Evolutionary conservation across 2,113 vertebrate species (phyloP), one percentile per base, ranked within the genome.

Genomic region (Vidua chalybeata): DNA sequence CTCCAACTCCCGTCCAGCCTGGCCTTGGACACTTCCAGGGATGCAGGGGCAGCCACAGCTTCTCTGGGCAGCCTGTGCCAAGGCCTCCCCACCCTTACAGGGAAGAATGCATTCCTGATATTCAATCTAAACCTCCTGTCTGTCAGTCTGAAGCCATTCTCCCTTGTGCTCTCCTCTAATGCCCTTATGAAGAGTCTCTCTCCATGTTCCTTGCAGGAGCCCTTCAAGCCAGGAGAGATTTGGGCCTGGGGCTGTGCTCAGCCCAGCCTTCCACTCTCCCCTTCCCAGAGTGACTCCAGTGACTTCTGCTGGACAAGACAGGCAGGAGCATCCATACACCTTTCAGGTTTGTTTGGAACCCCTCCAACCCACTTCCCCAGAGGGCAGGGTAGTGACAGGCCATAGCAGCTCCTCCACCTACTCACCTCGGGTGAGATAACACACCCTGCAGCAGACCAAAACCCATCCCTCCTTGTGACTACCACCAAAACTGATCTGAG

Each of bases 1-100:
- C 54, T 75, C 62, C 7, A 7, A 46, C 16, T 54, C 23, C 23
- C 0, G 0, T 75, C n/a, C 39, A 75, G 0, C 24, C 39, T 55
- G 19, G 37, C 11, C n/a, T 18, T 26, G 62, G 15, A 26, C 30
- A 27, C 13, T 55, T 12, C 7, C 24, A 76, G 30, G 24, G 30
- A 39, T 21, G 14, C 41, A 43, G 12, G 2, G 23, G 37, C 37
- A 61, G 61, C 33, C 19, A 28, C 52, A 82, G 37, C 15, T 55
- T 14, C 49, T 55, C 30, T 46, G 41, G 48, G 16, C n/a, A 71
- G 0, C 6, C 13, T 79, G 20, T 63, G 37, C 33, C 37, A 59
- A 45, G 10, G 37, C 2, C 31, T 37, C 2, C 1, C 1, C 33
- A 30, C 9, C 26, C 35, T 73, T 1, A 66, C 21, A 51, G 12